Evolutionary conservation across 2,113 vertebrate species (phyloP), one percentile per base, ranked within the genome.

Genomic region (Anarhynchus alexandrinus): DNA sequence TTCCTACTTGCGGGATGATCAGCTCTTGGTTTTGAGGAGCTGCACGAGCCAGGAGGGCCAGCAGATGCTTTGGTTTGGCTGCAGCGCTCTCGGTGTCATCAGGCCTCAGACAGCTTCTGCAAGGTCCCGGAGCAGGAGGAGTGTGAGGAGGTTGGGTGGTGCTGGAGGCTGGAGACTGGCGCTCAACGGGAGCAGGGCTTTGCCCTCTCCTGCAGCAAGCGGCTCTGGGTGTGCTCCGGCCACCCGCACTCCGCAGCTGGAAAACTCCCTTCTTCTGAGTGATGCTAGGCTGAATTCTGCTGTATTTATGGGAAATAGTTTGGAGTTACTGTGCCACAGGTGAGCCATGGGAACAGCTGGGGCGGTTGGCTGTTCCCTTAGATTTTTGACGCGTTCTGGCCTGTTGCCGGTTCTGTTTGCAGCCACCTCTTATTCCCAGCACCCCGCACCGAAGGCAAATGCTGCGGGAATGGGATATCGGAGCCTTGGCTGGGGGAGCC

Each of bases 1-100:
- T 72, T 94, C 54, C 91, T 87, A 66, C 83, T 89, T 89, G 95
- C 81, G 65, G 94, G 70, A 40, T 9, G 77, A 62, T 93, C 96
- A 82, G 45, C 38, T 78, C 90, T 74, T 90, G 81, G 96, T 95
- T 86, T 66, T 27, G 90, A 72, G 71, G 27, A 42, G 34, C 72
- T 86, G 78, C 86, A 59, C 10, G 66, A 86, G 90, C 76, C 92
- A 89, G 88, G 92, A 94, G 94, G 73, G 85, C 74, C 73, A 69
- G 42, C 57, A 94, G 92, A 94, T 19, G 18, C 88, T 87, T 71
- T 91, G 86, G 61, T 67, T 64, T 94, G 70, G 27, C 94, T 90
- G 82, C 88, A 95, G 73, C 8, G 38, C 34, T 55, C 42, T 93
- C 12, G 15, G 52, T 87, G 54, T 88, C 79, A 73, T 91, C 82